Base-by-base conservation (phyloP, 2,888 invertebrate species). In the Thelaira solivaga region DNA sequence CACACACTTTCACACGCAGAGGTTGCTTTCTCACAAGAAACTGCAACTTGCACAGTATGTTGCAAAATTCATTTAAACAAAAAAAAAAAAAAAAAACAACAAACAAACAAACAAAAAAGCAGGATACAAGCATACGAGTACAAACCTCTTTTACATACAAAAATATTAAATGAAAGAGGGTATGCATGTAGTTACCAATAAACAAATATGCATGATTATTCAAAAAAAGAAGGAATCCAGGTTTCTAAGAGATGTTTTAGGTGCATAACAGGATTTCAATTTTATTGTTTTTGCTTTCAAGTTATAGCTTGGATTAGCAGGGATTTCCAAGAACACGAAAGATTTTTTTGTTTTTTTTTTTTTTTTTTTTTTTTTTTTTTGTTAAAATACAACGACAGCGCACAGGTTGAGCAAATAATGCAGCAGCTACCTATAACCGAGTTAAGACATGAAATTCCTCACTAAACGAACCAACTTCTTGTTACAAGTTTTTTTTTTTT, bases 1-100 rank as follows among this genome's bases (percentile, higher is more conserved):
- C n/a, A n/a, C n/a, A n/a, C n/a, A n/a, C n/a, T n/a, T n/a, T n/a
- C n/a, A n/a, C n/a, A n/a, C n/a, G n/a, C n/a, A n/a, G n/a, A n/a
- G n/a, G n/a, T n/a, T n/a, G n/a, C n/a, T n/a, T 49, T 57, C 65
- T 65, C 49, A 29, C 41, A 49, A 65, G 57, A 73, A 73, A 31
- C 49, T 57, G 47, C 64, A 64, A 65, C 34, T 74, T 59, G 43
- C 2, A n/a, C n/a, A n/a, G n/a, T n/a, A n/a, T n/a, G n/a, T n/a
- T n/a, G n/a, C n/a, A n/a, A n/a, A n/a, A n/a, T n/a, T n/a, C n/a
- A n/a, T n/a, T n/a, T n/a, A n/a, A n/a, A n/a, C n/a, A n/a, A n/a
- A n/a, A n/a, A 8, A 10, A 3, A 31, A 31, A 31, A 8, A 7
- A 8, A 31, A 31, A 31, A 2, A 31, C 8, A 31, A 36, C 10